phyloP scores from a whole-genome alignment of 2,113 vertebrate species.

The Rhea pennata region DNA sequence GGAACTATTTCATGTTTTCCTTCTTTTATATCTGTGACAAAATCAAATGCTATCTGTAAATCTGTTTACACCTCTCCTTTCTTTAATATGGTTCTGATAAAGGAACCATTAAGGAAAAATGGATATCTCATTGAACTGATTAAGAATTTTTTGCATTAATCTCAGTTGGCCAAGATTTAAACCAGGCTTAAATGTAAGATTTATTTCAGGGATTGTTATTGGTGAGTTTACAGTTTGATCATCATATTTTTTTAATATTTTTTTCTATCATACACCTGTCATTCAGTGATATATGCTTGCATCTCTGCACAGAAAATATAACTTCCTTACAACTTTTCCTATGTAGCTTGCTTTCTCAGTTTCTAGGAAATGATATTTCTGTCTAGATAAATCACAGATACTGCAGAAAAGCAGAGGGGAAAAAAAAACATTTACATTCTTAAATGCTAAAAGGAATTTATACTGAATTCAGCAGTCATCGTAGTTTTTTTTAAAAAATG shows the following conservation, averaged over 20 bases:
- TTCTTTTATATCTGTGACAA: not conserved
- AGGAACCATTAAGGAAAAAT: not conserved
- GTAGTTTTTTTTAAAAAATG: too few species aligned
- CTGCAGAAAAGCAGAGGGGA: not conserved
- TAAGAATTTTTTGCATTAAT: not conserved
- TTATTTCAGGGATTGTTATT: not conserved
- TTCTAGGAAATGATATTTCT: not conserved
- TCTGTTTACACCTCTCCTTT: not conserved
- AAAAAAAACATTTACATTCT: not conserved
- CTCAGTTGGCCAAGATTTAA: not conserved
- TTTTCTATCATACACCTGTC: not conserved
- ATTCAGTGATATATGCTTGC: not conserved
- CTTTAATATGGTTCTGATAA: fast-evolving
- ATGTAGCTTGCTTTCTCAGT: not conserved
- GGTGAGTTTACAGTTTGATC: not conserved
- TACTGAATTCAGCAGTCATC: too few species aligned
- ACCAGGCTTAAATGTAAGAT: not conserved
- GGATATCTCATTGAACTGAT: not conserved
- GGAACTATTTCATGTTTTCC: not conserved
- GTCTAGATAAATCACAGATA: not conserved
- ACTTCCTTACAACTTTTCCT: not conserved
- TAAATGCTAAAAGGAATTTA: not conserved
- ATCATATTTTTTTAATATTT: not conserved
- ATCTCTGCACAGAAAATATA: not conserved
- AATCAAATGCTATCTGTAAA: not conserved